phyloP scores from a whole-genome alignment of 2,797 vertebrate species.

The Balearica regulorum region DNA sequence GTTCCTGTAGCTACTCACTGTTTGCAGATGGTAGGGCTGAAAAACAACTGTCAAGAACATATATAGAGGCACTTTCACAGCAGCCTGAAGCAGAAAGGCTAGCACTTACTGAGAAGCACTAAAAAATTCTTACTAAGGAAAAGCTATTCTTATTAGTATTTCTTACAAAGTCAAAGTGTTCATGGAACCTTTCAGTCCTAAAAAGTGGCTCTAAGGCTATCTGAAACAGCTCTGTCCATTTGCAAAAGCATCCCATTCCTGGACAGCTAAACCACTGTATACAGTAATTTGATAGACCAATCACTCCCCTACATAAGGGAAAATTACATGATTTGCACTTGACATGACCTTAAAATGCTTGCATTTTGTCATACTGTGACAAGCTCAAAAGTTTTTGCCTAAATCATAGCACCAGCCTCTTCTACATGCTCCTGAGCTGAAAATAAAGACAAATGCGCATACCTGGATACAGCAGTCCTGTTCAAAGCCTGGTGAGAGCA shows the following conservation, averaged over 20 bases:
- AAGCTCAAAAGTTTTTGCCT: background rate
- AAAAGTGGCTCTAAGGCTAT: background rate
- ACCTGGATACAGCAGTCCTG: background rate
- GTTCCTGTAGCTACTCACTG: background rate
- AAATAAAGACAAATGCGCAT: background rate
- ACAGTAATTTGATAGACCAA: background rate
- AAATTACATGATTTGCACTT: background rate
- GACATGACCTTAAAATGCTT: background rate
- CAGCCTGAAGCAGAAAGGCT: background rate
- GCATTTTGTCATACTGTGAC: background rate
- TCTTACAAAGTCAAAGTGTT: background rate
- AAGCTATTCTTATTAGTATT: background rate
- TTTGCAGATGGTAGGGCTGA: background rate
- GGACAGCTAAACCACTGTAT: background rate
- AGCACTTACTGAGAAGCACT: background rate
- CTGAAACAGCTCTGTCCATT: background rate
- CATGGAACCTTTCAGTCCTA: background rate
- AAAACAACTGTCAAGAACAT: background rate
- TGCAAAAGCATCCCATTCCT: background rate
- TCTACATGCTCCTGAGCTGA: background rate
- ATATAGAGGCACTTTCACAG: background rate
- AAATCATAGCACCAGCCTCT: background rate
- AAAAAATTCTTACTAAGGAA: background rate
- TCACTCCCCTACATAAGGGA: background rate
- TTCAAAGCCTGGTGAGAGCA: background rate